Base-by-base conservation (phyloP, 2,888 invertebrate species). In the Catotricha subobsoleta region DNA sequence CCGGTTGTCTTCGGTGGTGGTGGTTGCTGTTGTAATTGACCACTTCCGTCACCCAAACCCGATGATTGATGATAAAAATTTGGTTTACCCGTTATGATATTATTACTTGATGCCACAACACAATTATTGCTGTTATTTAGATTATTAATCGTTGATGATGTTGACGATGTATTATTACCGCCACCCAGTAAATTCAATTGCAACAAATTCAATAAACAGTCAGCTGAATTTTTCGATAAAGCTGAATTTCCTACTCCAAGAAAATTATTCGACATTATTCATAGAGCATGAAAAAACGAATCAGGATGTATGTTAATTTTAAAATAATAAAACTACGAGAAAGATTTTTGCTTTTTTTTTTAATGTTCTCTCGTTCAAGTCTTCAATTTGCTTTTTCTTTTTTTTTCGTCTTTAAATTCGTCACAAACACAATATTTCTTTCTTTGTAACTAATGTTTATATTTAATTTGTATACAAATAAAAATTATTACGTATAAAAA, bases 181-280 rank as follows among this genome's bases (percentile, higher is more conserved):
- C 33, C 40, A 31, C 28, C 20, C n/a, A 41, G 20, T 19, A 41
- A 35, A 21, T 28, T 41, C 13, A 41, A 36, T 41, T 41, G 41
- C 21, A 41, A 41, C 28, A 41, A 21, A 41, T 41, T 41, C 15
- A 35, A 13, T 20, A 41, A 15, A 20, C 41, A 34, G 15, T 41
- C 41, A 35, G 35, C 27, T 1, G 41, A 35, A 29, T 29, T 41
- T 27, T 41, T 41, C 27, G 41, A 35, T 35, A 40, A 20, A 12
- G 35, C 36, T 35, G 35, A 20, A 41, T 41, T 40, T 15, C 33
- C 29, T 19, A 41, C 15, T 27, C 33, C 40, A 18, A 40, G 12
- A 15, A 41, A 41, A 41, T 41, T 41, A 34, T 41, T 35, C 28
- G 41, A 41, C 41, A 41, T 41, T 23, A 27, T 40, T 34, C 40